Conservation (phyloP, 2,113 vertebrate species). For the Stomatorhinus ivindoensis region DNA sequence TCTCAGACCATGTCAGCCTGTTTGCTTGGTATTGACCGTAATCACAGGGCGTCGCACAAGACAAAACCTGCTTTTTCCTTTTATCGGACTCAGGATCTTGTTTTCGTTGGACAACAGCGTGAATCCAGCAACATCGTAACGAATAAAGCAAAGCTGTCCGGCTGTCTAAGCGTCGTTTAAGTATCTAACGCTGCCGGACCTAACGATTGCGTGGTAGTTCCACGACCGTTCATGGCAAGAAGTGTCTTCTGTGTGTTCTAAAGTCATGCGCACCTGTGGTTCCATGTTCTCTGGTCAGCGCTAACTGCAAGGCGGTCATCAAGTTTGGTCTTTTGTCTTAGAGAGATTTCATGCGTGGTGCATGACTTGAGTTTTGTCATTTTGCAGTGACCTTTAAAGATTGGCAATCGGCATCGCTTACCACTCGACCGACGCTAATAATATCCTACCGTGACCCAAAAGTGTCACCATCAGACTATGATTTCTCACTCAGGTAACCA, state of each 20-base stretch:
- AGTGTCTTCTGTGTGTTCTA: neutral
- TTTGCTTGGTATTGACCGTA: neutral
- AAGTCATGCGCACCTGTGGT: neutral
- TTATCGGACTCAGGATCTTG: neutral
- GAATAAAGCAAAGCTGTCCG: neutral
- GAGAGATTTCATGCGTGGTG: neutral
- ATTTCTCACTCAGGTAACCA: neutral
- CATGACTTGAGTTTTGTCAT: neutral
- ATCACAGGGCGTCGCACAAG: neutral
- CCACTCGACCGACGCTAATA: neutral
- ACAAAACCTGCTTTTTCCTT: neutral
- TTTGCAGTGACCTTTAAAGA: neutral
- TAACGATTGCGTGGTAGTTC: neutral
- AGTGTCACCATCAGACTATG: neutral
- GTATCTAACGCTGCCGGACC: neutral
- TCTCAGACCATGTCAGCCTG: neutral
- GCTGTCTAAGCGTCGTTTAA: neutral
- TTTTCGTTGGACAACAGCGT: neutral
- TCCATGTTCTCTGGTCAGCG: neutral
- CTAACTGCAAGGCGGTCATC: neutral
- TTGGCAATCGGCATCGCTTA: neutral
- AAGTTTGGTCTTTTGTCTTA: neutral
- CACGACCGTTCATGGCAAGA: neutral
- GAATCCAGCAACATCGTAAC: neutral
- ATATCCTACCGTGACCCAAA: neutral